Base-by-base conservation (phyloP, 2,113 vertebrate species). In the Bagarius yarrelli region DNA sequence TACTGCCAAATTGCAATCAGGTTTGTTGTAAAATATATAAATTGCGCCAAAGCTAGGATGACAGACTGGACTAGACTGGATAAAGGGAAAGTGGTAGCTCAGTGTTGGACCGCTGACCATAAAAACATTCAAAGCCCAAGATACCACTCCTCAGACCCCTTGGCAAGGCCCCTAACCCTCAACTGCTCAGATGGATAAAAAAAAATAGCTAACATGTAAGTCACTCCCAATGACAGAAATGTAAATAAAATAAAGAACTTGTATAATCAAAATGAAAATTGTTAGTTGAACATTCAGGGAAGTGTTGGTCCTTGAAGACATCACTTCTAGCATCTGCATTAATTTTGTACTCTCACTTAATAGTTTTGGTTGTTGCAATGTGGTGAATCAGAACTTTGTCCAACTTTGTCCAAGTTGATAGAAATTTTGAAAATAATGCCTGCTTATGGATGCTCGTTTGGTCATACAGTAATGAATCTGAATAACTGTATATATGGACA, bases 401-500 rank as follows among this genome's bases (percentile, higher is more conserved):
- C 60, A 66, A n/a, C n/a, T n/a, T n/a, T n/a, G n/a, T n/a, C n/a
- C n/a, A 25, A 27, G 16, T 34, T 63, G 6, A 0, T 64, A 34
- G 0, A 36, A 21, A 64, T 19, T 25, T 19, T 16, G n/a, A 13
- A 15, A 9, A n/a, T 27, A 52, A 27, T 19, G 25, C 47, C 30
- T 23, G 67, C 25, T 70, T 23, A 21, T 47, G n/a, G 21, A 47
- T 70, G 66, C 23, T 70, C 5, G 0, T 70, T 70, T 8, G 66
- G 5, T 1, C 23, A 16, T 19, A n/a, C 44, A 27, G 25, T 0
- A 11, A 53, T 12, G 8, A 30, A 18, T 72, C 50, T 50, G 15
- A 16, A 53, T 60, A 30, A 79, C 69, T 53, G 80, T 52, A 83
- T 67, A 25, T 72, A 70, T 44, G 32, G 69, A 85, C 80, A 93